Evolutionary conservation across 2,888 invertebrate species (phyloP).

Genomic region (Synanthedon myopaeformis): DNA sequence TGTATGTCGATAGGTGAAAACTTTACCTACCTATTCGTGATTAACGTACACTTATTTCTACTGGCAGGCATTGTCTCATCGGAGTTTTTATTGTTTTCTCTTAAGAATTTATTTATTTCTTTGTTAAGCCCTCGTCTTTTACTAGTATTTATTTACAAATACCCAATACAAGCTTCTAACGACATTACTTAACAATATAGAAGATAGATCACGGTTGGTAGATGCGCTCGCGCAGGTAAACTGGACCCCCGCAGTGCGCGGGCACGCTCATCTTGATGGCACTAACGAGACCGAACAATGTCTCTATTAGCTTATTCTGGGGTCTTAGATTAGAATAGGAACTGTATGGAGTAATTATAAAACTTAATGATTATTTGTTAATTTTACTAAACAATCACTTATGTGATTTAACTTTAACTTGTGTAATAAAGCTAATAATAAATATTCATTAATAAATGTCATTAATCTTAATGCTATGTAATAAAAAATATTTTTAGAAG

Average conservation of each 20-base stretch:
- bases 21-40: too few species aligned
- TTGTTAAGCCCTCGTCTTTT: not conserved
- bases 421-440: too few species aligned
- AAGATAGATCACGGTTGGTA: slow-evolving; percentile 1
- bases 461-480: too few species aligned
- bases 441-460: too few species aligned
- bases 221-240: slow-evolving; percentile 5
- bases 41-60: too few species aligned
- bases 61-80: too few species aligned
- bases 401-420: too few species aligned
- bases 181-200: slow-evolving; percentile 1
- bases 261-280: slow-evolving; percentile 55
- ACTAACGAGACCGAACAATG: slow-evolving; percentile 65
- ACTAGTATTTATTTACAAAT: not conserved
- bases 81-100: too few species aligned
- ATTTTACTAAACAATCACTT: not conserved
- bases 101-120: too few species aligned
- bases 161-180: too few species aligned
- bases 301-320: slow-evolving; percentile 66
- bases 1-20: too few species aligned
- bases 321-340: slow-evolving; percentile 32
- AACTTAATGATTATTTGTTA: not conserved
- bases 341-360: not conserved
- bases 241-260: slow-evolving; percentile 46
- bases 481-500: too few species aligned